Percentiles rank a stretch among this genome's conserved stretches.
Conservation (phyloP, 2,113 vertebrate genomes). For the Urocolius indicus region DNA sequence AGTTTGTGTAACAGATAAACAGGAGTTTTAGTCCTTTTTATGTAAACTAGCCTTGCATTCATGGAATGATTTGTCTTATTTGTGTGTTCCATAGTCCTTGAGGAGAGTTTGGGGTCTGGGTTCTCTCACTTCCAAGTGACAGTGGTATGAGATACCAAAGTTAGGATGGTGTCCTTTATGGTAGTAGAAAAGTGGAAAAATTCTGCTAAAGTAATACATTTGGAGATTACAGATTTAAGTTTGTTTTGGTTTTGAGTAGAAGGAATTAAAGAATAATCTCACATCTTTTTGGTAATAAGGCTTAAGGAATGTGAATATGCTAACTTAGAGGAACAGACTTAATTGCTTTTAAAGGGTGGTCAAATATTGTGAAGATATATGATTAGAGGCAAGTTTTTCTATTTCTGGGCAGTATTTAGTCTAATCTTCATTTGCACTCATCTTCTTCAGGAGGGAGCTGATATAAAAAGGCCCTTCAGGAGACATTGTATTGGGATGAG, state of each 20-base stretch:
- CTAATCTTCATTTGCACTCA: not conserved
- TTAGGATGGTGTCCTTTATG: not conserved
- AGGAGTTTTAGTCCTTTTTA: not conserved
- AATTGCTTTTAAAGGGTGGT: not conserved
- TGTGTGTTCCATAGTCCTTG: not conserved
- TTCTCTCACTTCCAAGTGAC: not conserved
- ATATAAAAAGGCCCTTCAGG: not conserved
- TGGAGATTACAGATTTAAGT: not conserved
- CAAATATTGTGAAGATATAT: not conserved
- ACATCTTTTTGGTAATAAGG: not conserved
- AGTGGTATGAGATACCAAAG: not conserved
- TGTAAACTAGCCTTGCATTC: not conserved
- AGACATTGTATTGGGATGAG: not conserved
- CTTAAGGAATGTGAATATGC: not conserved
- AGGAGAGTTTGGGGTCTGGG: not conserved
- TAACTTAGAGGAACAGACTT: not conserved
- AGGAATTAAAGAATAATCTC: too few species aligned
- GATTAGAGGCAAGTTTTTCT: not conserved
- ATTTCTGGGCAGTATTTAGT: not conserved
- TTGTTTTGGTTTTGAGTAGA: too few species aligned
- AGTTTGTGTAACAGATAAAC: not conserved
- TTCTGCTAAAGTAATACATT: not conserved
- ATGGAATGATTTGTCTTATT: not conserved
- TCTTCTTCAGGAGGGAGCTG: not conserved
- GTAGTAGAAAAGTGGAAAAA: not conserved